These are phyloP conservation scores for Eulithis prunata DNA, from an alignment of 2,888 invertebrate species.

Conservation along the genomic window DNA sequence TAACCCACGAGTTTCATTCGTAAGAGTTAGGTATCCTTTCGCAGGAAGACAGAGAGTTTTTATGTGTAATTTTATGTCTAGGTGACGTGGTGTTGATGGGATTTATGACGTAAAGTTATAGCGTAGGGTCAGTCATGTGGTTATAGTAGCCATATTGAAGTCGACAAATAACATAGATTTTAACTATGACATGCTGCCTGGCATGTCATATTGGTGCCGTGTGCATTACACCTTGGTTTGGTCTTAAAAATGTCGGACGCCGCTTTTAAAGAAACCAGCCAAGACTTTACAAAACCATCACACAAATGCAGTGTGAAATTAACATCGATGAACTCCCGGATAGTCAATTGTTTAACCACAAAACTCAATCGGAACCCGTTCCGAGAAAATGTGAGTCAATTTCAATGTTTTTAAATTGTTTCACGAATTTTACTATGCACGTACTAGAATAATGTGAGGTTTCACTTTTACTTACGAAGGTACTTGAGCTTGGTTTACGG, in stretches of 20 bases:
- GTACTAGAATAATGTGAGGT: slow-evolving; percentile 27
- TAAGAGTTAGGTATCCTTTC: too few relatives aligned
- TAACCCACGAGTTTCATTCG: too few relatives aligned
- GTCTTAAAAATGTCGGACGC: background rate
- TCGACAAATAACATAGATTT: too few relatives aligned
- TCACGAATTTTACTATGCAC: slow-evolving; percentile 34
- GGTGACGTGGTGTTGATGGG: too few relatives aligned
- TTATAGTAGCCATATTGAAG: too few relatives aligned
- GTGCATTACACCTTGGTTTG: too few relatives aligned
- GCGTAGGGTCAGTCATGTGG: too few relatives aligned
- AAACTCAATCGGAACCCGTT: slow-evolving; percentile 72
- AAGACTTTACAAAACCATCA: slow-evolving; percentile 26
- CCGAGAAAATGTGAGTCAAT: slow-evolving; percentile 21
- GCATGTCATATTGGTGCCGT: background rate
- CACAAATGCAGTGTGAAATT: slow-evolving; percentile 79
- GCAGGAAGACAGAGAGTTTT: too few relatives aligned
- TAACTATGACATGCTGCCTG: too few relatives aligned
- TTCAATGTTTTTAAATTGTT: slow-evolving; percentile 30
- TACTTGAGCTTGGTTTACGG: background rate
- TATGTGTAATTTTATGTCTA: too few relatives aligned
- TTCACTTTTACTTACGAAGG: slow-evolving; percentile 33
- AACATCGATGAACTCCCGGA: slow-evolving; percentile 57
- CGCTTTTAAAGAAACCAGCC: slow-evolving; percentile 24
- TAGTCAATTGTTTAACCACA: slow-evolving; percentile 78
- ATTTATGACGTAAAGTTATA: too few relatives aligned